A percentile compares a stretch with the other conserved stretches of the same genome.
Conservation (phyloP, 2,888 invertebrate species). For the Melanostoma mellinum region DNA sequence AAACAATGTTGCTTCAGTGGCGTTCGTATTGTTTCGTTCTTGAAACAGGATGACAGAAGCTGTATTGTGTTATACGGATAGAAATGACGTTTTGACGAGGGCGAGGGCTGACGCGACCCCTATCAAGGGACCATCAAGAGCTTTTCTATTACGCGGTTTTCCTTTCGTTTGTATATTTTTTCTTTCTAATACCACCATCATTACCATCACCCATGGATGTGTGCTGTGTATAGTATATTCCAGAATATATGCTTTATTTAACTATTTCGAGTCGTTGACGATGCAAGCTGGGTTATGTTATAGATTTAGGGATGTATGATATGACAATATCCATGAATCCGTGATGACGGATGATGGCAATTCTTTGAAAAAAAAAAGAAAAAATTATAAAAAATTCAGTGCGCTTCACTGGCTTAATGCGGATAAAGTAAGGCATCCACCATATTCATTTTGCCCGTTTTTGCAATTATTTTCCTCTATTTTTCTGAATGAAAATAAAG, state of each 20-base stretch:
- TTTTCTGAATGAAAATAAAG: conserved; percentile 23
- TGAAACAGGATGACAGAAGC: conserved; percentile 53
- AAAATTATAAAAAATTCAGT: conserved; percentile 26
- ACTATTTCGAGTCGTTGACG: conserved; percentile 18
- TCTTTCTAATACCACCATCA: conserved; percentile 11
- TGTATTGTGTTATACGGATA: conserved; percentile 46
- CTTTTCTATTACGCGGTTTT: conserved; percentile 10
- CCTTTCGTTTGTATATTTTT: conserved; percentile 3
- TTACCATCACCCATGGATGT: conserved; percentile 30
- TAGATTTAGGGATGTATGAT: conserved; percentile 50
- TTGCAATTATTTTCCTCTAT: background rate
- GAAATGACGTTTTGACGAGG: conserved; percentile 61
- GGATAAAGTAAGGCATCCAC: conserved; percentile 59
- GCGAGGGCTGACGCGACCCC: conserved; percentile 37
- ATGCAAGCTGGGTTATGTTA: conserved; percentile 1
- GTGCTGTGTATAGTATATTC: conserved; percentile 27
- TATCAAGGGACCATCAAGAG: conserved; percentile 48
- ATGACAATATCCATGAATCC: conserved; percentile 51
- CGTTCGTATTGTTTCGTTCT: conserved; percentile 53
- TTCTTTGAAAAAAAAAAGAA: background rate
- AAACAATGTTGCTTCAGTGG: conserved; percentile 68
- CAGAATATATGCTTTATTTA: conserved; percentile 49
- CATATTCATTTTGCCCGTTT: conserved; percentile 24
- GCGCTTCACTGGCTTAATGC: conserved; percentile 46
- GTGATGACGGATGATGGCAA: conserved; percentile 33